phyloP scores from a whole-genome alignment of 2,113 vertebrate genomes.

The Mirza zaza region DNA sequence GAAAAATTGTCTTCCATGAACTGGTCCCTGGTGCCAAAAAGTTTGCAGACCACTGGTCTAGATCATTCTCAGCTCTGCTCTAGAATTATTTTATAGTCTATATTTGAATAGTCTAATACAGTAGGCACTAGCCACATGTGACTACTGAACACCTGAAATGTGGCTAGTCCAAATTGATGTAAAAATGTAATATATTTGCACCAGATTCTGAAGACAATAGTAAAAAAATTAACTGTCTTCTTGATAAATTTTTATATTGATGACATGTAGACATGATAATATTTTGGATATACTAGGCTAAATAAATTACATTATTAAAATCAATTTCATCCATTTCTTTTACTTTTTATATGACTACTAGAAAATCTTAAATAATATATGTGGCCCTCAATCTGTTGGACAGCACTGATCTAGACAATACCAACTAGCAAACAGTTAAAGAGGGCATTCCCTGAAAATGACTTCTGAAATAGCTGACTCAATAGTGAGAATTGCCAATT shows the following conservation, averaged over 20 bases:
- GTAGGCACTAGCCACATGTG: neutral
- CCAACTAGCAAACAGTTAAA: neutral
- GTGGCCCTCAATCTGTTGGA: neutral
- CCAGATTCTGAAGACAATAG: neutral
- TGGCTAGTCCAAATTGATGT: neutral
- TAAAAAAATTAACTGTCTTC: neutral
- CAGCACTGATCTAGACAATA: neutral
- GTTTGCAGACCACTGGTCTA: neutral
- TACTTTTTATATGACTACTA: neutral
- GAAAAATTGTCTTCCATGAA: no score
- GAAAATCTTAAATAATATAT: neutral
- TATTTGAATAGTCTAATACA: neutral
- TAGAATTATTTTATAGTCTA: neutral
- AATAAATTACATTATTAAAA: constrained; percentile 40
- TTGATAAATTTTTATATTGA: neutral
- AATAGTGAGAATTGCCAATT: neutral
- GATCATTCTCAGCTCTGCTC: neutral
- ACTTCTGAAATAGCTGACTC: neutral
- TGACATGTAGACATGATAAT: neutral
- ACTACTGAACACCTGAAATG: neutral
- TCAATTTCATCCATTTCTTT: neutral
- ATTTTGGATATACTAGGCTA: neutral
- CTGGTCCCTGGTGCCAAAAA: no score
- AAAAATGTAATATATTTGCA: neutral
- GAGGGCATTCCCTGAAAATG: neutral